Evolutionary conservation across 2,888 invertebrate genomes (phyloP).

Genomic region (Candidula unifasciata): DNA sequence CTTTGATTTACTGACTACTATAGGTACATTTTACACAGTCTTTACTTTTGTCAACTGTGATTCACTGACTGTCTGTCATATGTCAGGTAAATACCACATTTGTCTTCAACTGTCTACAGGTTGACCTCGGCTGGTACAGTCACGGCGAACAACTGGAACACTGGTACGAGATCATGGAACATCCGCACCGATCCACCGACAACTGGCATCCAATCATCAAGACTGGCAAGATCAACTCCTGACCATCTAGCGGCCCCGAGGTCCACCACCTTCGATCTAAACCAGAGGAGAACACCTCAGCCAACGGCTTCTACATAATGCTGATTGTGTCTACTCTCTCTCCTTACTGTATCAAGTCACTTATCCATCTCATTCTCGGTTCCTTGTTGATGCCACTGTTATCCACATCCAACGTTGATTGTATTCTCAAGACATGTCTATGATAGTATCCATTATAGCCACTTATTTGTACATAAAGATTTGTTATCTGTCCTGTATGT

Average conservation of each 20-base stretch:
- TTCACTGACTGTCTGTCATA: not conserved
- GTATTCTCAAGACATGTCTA: too few species aligned
- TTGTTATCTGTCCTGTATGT: too few species aligned
- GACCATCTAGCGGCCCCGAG: constrained; percentile 47
- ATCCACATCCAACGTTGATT: not conserved
- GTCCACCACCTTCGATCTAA: not conserved
- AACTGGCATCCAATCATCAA: constrained; percentile 74
- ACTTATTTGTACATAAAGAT: too few species aligned
- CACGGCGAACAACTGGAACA: constrained; percentile 73
- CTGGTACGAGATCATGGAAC: constrained; percentile 75
- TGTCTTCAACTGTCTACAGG: constrained; percentile 56
- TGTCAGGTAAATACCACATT: not conserved
- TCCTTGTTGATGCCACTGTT: not conserved
- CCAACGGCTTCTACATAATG: not conserved
- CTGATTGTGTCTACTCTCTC: constrained; percentile 18
- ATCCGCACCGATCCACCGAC: constrained; percentile 72
- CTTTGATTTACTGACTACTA: too few species aligned
- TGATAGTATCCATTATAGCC: too few species aligned
- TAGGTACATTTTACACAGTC: too few species aligned
- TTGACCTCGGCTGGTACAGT: constrained; percentile 73
- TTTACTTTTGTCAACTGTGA: not conserved
- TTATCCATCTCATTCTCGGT: not conserved
- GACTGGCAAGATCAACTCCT: constrained; percentile 71
- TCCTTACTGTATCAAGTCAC: constrained; percentile 7
- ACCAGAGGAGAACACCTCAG: too few species aligned